Conservation (phyloP, 1,140 invertebrate genomes). For the Dendrolimus kikuchii region DNA sequence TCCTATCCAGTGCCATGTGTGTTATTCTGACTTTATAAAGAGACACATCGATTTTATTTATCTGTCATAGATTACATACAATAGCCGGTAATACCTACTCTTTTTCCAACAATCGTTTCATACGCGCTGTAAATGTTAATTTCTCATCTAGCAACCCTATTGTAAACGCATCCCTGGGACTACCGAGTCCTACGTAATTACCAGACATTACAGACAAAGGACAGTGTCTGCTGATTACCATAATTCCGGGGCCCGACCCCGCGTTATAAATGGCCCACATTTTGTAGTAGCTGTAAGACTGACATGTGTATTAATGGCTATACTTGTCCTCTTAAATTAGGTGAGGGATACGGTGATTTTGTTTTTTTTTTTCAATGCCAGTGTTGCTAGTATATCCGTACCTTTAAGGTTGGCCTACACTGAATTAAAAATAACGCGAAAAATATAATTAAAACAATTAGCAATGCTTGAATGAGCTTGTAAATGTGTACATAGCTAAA, state of each 20-base stretch:
- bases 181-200: conserved; percentile 50
- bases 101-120: too few species aligned
- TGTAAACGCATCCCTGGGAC: too few species aligned
- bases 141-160: too few species aligned
- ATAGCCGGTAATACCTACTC: too few species aligned
- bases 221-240: conserved; percentile 67
- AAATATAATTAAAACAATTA: too few species aligned
- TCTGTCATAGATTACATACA: too few species aligned
- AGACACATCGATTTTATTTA: too few species aligned
- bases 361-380: conserved; percentile 56
- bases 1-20: too few species aligned
- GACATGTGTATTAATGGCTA: conserved; percentile 69
- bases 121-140: too few species aligned
- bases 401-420: background rate
- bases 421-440: background rate
- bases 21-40: too few species aligned
- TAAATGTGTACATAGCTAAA: too few species aligned
- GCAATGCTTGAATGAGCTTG: too few species aligned
- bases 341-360: conserved; percentile 60
- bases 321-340: conserved; percentile 69
- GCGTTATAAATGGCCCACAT: conserved; percentile 65
- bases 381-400: conserved; percentile 3
- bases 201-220: conserved; percentile 69
- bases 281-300: conserved; percentile 64
- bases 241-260: conserved; percentile 60